These are phyloP conservation scores for Scytalopus superciliaris DNA, from an alignment of 2,113 vertebrate genomes.

Conservation along the genomic window DNA sequence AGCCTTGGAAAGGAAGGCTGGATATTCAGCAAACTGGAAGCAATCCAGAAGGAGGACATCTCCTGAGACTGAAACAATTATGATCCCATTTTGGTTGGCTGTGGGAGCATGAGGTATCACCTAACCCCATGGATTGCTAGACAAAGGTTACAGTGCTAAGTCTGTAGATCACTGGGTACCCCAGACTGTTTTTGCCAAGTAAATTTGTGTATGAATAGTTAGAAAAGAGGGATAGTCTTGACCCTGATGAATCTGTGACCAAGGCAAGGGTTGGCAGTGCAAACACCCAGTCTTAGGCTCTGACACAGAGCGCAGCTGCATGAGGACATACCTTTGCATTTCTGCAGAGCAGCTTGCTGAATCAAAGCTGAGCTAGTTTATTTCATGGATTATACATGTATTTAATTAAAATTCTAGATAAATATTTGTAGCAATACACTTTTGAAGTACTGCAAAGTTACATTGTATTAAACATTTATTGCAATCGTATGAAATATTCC, in stretches of 20 bases:
- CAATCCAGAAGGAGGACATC: background rate
- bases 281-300: background rate
- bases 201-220: background rate
- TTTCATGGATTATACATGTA: slow-evolving; percentile 51
- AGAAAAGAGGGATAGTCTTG: background rate
- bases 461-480: slow-evolving; percentile 57
- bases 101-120: background rate
- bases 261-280: background rate
- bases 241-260: background rate
- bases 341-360: background rate
- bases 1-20: background rate
- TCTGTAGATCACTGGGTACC: background rate
- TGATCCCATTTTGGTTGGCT: background rate
- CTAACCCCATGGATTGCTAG: background rate
- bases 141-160: background rate
- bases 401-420: slow-evolving; percentile 60
- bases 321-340: background rate
- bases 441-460: slow-evolving; percentile 48
- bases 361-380: slow-evolving; percentile 5
- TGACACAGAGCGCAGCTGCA: background rate
- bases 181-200: background rate
- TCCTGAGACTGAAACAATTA: slow-evolving; percentile 9
- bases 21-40: background rate
- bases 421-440: slow-evolving; percentile 58
- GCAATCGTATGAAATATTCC: slow-evolving; percentile 25